These are phyloP conservation scores for Sminthurides bifidus DNA, from an alignment of 1,140 invertebrate genomes.

Conservation along the genomic window DNA sequence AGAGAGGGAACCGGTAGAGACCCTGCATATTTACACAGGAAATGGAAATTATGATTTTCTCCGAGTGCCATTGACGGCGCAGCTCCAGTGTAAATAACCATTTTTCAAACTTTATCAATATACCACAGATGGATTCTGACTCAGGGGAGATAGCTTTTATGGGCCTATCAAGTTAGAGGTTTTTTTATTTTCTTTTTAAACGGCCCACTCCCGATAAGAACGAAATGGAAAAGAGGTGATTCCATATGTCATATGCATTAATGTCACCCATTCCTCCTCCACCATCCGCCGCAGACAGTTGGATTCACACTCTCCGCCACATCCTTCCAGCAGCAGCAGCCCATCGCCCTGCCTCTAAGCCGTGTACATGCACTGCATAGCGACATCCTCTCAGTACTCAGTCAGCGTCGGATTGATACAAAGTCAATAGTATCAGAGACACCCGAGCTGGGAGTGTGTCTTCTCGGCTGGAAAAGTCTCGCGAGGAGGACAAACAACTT, in stretches of 20 bases:
- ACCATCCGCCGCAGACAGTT: neutral
- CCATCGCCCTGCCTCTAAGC: too few relatives aligned
- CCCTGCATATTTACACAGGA: constrained; percentile 31
- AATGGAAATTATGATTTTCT: constrained; percentile 33
- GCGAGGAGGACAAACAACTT: too few relatives aligned
- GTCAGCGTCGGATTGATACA: too few relatives aligned
- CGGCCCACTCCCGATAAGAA: constrained; percentile 20
- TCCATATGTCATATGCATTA: constrained; percentile 32
- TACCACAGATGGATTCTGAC: constrained; percentile 32
- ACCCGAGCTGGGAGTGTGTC: too few relatives aligned
- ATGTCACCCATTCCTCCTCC: constrained; percentile 28
- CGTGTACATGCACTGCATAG: too few relatives aligned
- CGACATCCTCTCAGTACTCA: too few relatives aligned
- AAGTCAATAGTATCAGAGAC: too few relatives aligned
- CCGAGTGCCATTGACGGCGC: constrained; percentile 28
- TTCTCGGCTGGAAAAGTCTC: too few relatives aligned
- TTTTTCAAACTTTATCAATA: constrained; percentile 33
- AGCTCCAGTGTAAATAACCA: constrained; percentile 31
- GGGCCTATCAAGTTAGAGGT: constrained; percentile 23
- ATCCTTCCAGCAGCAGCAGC: too few relatives aligned
- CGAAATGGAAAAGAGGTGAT: constrained; percentile 30
- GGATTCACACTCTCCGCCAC: neutral
- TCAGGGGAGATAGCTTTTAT: constrained; percentile 29
- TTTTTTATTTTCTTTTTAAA: constrained; percentile 19
- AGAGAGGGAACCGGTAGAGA: constrained; percentile 1